A percentile compares a stretch with the other conserved stretches of the same genome.
phyloP scores from a whole-genome alignment of 2,797 vertebrate species.

The Decapterus maruadsi region DNA sequence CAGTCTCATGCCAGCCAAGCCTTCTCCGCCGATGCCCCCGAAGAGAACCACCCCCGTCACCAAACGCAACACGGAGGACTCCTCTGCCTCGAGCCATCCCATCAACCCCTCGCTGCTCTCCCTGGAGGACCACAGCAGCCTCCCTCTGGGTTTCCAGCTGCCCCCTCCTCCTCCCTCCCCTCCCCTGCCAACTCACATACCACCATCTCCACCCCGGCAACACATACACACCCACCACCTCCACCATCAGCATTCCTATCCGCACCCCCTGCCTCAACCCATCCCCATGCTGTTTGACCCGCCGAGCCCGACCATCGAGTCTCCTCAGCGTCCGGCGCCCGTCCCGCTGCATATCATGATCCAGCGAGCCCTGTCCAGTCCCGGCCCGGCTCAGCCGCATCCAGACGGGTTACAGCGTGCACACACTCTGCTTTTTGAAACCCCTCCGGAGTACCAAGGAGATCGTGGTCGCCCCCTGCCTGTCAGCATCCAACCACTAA shows the following conservation, averaged over 20 bases:
- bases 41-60: constrained; percentile 91
- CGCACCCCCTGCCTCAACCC: constrained; percentile 81
- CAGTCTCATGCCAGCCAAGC: constrained; percentile 87
- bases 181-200: constrained; percentile 87
- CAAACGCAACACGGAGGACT: constrained; percentile 81
- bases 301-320: constrained; percentile 79
- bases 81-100: constrained; percentile 58
- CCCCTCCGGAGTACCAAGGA: constrained; percentile 85
- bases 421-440: constrained; percentile 94
- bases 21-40: constrained; percentile 94
- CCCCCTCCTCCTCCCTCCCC: constrained; percentile 86
- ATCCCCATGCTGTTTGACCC: constrained; percentile 84
- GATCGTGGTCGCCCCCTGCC: constrained; percentile 91
- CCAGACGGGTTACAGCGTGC: constrained; percentile 92
- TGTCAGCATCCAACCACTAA: constrained; percentile 96
- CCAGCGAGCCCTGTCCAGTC: constrained; percentile 94
- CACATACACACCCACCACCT: constrained; percentile 81
- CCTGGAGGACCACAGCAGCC: constrained; percentile 81
- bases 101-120: constrained; percentile 63
- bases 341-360: constrained; percentile 97
- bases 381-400: constrained; percentile 88
- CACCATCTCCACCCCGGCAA: constrained; percentile 86
- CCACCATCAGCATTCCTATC: constrained; percentile 86
- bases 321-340: constrained; percentile 86
- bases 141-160: constrained; percentile 82